Evolutionary conservation across 2,888 invertebrate genomes (phyloP), one percentile per base, ranked within the genome.

Genomic region (Drosophila kuntzei): DNA sequence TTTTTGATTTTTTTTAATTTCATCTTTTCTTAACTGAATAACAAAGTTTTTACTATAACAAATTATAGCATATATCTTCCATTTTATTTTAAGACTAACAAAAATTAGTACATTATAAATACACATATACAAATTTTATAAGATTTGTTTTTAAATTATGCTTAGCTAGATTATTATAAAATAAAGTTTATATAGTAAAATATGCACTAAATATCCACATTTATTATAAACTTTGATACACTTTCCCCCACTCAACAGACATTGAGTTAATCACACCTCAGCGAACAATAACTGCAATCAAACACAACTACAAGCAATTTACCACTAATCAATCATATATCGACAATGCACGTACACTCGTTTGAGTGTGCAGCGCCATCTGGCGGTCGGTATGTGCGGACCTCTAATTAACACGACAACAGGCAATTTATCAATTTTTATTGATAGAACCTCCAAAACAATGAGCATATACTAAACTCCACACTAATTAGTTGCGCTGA

Each of bases 371-470:
- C 61, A 78, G 70, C 82, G 79, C 87, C 85, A 81, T 69, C 87
- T 84, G 87, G 29, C 34, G 79, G 41, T 58, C 70, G 68, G 61
- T 43, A 36, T 69, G 34, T 58, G 69, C 50, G 60, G 46, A 71
- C 69, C 86, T 82, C 73, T 81, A 79, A 81, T 83, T 80, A 78
- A 74, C 67, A 72, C 72, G 63, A 71, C 70, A 78, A 75, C 66
- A 14, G 59, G 61, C 76, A 78, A 87, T 88, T 80, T 80, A 80
- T 87, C 76, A 84, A 84, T 68, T 58, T 44, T 32, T 63, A 69
- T 61, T 57, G 61, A 59, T 46, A 39, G 46, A 57, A 58, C 32
- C 50, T 57, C 57, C 32, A 55, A 62, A 51, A 73, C 55, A 71
- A 68, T 72, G 49, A 59, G 51, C 59, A 34, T 49, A 32, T 55